Evolutionary conservation across 2,113 vertebrate genomes (phyloP), one percentile per base, ranked within the genome.

Genomic region (Brevimyrus niger): DNA sequence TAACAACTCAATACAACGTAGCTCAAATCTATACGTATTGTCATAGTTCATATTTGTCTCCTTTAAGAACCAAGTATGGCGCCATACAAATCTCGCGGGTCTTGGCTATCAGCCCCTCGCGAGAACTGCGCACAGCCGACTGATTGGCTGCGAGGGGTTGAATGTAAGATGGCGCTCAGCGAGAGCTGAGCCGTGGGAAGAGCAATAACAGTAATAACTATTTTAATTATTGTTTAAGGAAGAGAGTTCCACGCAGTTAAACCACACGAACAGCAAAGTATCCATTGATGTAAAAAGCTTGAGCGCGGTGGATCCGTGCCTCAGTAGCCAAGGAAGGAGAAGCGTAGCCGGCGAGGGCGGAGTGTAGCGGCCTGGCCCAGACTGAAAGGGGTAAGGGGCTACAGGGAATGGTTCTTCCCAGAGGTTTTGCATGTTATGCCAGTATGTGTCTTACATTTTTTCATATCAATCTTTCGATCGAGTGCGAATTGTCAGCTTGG

Each of bases 91-190:
- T 85, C 2, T 23, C 44, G 90, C 46, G 2, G 93, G 92, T 95
- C 95, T 95, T 95, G 95, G 90, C 93, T 90, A 10, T 93, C 93
- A 42, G 31, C 3, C 3, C 93, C 92, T 96, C 95, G 95, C 96
- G 94, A 96, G 92, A 91, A 38, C 8, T 3, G 11, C 1, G 51
- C 38, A 76, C 86, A 4, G 91, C 92, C 80, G 85, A 86, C 85
- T 47, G 93, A 96, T 96, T 96, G 96, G 96, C 90, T 94, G 92
- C 80, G 46, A 83, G 88, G 92, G 91, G 93, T 95, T 95, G 96
- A 96, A 96, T 96, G 96, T 96, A 96, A 96, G 96, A 96, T 96
- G 96, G 96, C 96, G 95, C 96, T 93, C 94, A 95, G 94, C 93
- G 95, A 95, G 94, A 94, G 96, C 95, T 96, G 94, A 96, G 95